Evolutionary conservation across 2,797 vertebrate genomes (phyloP).

Genomic region (Sebastes kiyomatsui): DNA sequence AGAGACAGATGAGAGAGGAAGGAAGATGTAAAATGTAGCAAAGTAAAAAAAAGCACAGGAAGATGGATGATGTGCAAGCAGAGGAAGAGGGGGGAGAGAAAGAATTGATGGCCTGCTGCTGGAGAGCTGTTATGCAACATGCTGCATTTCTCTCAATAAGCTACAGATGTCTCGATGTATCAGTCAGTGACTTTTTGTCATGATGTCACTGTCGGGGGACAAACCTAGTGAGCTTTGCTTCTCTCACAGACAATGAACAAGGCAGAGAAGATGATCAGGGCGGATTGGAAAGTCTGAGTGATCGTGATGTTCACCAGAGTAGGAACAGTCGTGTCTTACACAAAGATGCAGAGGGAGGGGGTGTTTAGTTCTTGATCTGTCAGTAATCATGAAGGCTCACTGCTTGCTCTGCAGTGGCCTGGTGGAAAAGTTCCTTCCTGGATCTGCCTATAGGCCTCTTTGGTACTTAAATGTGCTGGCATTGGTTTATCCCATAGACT

Average conservation of each 20-base stretch:
- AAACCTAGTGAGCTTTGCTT: not conserved
- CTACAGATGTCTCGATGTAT: not conserved
- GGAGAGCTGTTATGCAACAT: slow-evolving; percentile 17
- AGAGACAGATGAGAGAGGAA: not conserved
- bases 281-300: not conserved
- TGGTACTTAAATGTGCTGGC: not conserved
- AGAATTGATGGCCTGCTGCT: not conserved
- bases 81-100: not conserved
- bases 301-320: not conserved
- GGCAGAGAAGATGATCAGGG: not conserved
- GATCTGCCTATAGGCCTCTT: not conserved
- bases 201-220: not conserved
- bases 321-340: not conserved
- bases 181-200: not conserved
- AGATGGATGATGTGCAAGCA: not conserved
- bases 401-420: not conserved
- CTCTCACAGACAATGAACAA: not conserved
- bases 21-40: not conserved
- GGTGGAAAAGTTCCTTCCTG: not conserved
- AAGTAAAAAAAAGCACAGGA: not conserved
- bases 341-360: not conserved
- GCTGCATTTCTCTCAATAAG: not conserved
- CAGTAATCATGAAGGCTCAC: not conserved
- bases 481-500: not conserved
- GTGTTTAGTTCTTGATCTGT: not conserved